A percentile compares a stretch with the other conserved stretches of the same genome.
Evolutionary conservation across 23 tunicate genomes (phyloP).

Genomic region (Phallusia fumigata): DNA sequence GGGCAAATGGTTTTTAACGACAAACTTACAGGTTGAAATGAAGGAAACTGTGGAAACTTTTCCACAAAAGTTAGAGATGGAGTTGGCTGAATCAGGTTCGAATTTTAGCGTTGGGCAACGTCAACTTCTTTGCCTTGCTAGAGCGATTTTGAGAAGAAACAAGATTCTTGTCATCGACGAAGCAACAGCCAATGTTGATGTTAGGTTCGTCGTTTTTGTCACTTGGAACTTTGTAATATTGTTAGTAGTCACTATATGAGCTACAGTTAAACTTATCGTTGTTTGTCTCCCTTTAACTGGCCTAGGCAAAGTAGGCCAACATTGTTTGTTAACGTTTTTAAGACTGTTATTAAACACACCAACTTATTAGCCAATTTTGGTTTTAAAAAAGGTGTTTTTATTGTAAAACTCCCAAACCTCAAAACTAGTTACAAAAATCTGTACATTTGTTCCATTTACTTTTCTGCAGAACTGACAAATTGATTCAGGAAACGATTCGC

Average conservation of each 20-base stretch:
- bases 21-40: constrained; percentile 80
- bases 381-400: too few species aligned
- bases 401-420: background rate
- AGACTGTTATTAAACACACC: too few species aligned
- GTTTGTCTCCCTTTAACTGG: too few species aligned
- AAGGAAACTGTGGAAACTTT: constrained; percentile 51
- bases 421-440: background rate
- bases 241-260: too few species aligned
- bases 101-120: constrained; percentile 97
- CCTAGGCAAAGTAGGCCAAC: too few species aligned
- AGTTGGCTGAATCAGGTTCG: constrained; percentile 74
- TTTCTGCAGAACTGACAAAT: constrained; percentile 67
- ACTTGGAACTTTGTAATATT: too few species aligned
- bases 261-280: too few species aligned
- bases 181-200: constrained; percentile 97
- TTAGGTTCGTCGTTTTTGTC: constrained; percentile 31
- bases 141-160: constrained; percentile 77
- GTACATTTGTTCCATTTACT: background rate
- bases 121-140: constrained; percentile 93
- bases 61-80: constrained; percentile 56
- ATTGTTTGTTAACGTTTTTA: too few species aligned
- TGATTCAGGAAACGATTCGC: constrained; percentile 88
- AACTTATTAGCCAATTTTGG: too few species aligned
- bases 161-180: constrained; percentile 88
- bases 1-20: too few species aligned